Conservation (phyloP, 2,888 invertebrate genomes). For the Diaphora mendica region DNA sequence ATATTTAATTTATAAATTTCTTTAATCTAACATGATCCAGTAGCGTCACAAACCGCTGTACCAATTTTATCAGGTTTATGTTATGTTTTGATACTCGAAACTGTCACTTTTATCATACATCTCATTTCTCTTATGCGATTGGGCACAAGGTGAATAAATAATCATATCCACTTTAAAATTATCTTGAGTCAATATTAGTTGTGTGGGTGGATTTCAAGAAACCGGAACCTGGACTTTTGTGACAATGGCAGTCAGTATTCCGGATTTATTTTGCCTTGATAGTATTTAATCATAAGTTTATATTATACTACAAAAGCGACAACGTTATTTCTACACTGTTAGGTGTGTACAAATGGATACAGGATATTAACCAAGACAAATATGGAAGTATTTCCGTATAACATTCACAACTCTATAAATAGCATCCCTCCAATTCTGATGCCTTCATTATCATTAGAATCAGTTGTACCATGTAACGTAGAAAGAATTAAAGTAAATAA, state of each 20-base stretch:
- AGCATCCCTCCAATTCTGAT: not conserved
- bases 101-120: slow-evolving; percentile 31
- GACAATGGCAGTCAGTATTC: not conserved
- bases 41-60: slow-evolving; percentile 23
- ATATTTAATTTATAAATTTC: slow-evolving; percentile 22
- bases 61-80: slow-evolving; percentile 9
- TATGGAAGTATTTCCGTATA: not conserved
- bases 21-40: slow-evolving; percentile 37
- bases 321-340: not conserved
- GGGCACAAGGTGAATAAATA: slow-evolving; percentile 45
- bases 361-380: not conserved
- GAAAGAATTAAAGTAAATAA: not conserved
- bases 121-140: slow-evolving; percentile 24
- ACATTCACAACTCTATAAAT: not conserved
- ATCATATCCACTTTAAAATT: slow-evolving; percentile 22
- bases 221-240: slow-evolving; percentile 21
- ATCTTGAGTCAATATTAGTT: slow-evolving; percentile 39
- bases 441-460: not conserved
- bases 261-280: not conserved
- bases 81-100: slow-evolving; percentile 18
- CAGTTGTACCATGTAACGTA: not conserved
- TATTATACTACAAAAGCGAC: not conserved
- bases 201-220: slow-evolving; percentile 27
- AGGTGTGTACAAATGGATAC: not conserved
- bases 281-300: not conserved